phyloP scores from a whole-genome alignment of 2,888 invertebrate species.

The Resseliella maxima region DNA sequence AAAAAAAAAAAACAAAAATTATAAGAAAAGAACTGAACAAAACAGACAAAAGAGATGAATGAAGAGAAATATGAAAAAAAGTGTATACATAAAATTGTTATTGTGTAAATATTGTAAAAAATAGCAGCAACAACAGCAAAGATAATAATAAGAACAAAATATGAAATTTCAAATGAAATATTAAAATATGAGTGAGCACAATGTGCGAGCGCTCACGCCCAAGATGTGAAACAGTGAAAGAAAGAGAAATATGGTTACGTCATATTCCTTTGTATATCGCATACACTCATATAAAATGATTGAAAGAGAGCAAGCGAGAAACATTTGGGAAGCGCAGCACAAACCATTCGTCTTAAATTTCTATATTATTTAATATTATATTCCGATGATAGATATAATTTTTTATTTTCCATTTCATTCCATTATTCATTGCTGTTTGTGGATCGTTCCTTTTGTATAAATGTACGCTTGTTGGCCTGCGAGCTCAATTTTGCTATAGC shows the following conservation, averaged over 20 bases:
- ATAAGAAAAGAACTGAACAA: not conserved
- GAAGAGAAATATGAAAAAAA: not conserved
- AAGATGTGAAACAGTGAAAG: not conserved
- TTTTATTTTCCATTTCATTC: constrained; percentile 14
- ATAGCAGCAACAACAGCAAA: constrained; percentile 20
- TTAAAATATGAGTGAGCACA: constrained; percentile 44
- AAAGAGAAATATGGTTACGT: not conserved
- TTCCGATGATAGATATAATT: constrained; percentile 45
- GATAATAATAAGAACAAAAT: constrained; percentile 42
- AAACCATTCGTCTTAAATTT: constrained; percentile 39
- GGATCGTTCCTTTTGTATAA: not conserved
- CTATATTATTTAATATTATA: constrained; percentile 9
- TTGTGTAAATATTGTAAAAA: constrained; percentile 22
- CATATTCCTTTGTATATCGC: constrained; percentile 35
- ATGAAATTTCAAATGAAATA: constrained; percentile 39
- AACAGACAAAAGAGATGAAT: not conserved
- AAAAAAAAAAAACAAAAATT: not conserved
- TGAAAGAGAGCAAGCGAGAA: no score
- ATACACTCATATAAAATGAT: not conserved
- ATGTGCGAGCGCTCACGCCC: not conserved
- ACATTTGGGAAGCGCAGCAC: not conserved
- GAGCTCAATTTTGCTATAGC: no score
- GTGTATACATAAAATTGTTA: not conserved
- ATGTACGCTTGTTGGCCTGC: no score
- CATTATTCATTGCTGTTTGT: constrained; percentile 41